Base-by-base conservation (phyloP, 2,888 invertebrate species). In the Ornithoptera priamus region DNA sequence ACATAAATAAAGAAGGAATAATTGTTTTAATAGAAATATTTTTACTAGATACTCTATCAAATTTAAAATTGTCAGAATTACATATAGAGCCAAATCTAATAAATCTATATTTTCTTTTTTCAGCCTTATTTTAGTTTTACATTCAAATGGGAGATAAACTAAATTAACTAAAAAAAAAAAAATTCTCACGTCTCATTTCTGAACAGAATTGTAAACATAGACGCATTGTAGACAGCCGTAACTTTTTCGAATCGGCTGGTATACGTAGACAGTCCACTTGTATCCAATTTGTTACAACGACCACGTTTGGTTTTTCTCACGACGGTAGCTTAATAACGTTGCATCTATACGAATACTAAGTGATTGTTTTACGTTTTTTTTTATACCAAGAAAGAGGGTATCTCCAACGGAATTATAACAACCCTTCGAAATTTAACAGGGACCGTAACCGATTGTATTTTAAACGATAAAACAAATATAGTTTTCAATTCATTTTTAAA, bases 281-380 rank as follows among this genome's bases (percentile, higher is more conserved):
- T 70, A 72, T 70, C 69, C 76, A 72, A 75, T 75, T 75, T 74
- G 68, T 75, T 72, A 75, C 62, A 70, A 73, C 72, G 68, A 67
- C 74, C 75, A 75, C 77, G 76, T 75, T 71, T 74, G 69, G 72
- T 64, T 74, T 74, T 73, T 75, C 76, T 77, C 78, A 78, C 77
- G 77, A 75, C 75, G 72, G 77, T 77, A 77, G 78, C 77, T 76
- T 77, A 77, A 77, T 78, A 74, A 75, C 71, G 73, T 65, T 69
- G 73, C 70, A 69, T 70, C 72, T 70, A 70, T 70, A 72, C 65
- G 78, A 76, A 78, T 78, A 78, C 77, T 72, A 77, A 78, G 73
- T 70, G 67, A 64, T 63, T 63, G 63, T 62, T 65, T 61, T 65
- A 50, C 12, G 12, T 12, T 46, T 46, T 63, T 69, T 65, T 60